Evolutionary conservation across 1,140 invertebrate species (phyloP), one percentile per base, ranked within the genome.

Genomic region (Drosophila equinoxialis): DNA sequence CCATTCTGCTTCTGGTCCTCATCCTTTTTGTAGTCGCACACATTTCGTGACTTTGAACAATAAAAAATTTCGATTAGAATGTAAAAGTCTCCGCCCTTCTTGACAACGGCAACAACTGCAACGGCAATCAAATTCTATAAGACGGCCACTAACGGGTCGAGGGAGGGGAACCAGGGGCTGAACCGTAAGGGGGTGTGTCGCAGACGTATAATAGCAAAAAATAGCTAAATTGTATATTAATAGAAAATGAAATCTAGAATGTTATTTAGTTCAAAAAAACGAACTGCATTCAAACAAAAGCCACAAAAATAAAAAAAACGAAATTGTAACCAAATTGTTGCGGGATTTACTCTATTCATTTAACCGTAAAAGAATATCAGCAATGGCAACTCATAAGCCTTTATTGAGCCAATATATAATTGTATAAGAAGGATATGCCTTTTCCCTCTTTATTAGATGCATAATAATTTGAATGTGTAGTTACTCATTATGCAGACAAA

Each of bases 51-150:
- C 84, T 87, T 69, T 68, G 54, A 70, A 87, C 84, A 87, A 87
- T 87, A 87, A 87, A 87, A 79, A 87, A 73, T 89, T 87, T 87
- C 84, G 84, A 87, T 87, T 87, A 87, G 84, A 87, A 87, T 87
- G 74, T 84, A 87, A 89, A 87, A 89, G 69, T 51, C 45, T 51
- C 45, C 45, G 45, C 45, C 45, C 45, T 23, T 51, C 20, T 79
- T 72, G 73, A 62, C 63, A 59, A 42, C 30, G 54, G 67, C 60
- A 42, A 55, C 81, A 82, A 68, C 68, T 69, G 63, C 64, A 70
- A 71, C 73, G 70, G 83, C 83, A 86, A 86, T 86, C 83, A 86
- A 86, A 73, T 69, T 72, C 65, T 45, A 55, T 37, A 74, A 37
- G 58, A 35, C 58, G 26, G 23, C 8, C 58, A 8, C 58, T 11